Percentiles rank a stretch among this genome's conserved stretches.
phyloP scores from a whole-genome alignment of 2,888 invertebrate genomes.

The Lydus trimaculatus region DNA sequence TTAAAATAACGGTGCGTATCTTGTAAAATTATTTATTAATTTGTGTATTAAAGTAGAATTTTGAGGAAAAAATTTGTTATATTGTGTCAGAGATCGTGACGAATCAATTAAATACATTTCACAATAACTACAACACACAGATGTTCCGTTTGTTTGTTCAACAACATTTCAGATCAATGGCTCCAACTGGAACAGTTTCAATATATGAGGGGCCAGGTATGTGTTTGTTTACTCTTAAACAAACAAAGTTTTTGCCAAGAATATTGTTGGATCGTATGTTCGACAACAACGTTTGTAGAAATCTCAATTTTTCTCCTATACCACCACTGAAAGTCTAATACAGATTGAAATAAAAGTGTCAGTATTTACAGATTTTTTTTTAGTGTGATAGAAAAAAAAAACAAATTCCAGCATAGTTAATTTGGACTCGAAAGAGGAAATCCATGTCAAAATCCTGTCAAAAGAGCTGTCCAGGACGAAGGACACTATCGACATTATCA shows the following conservation, averaged over 20 bases:
- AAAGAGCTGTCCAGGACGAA: slow-evolving; percentile 42
- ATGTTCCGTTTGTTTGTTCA: slow-evolving; percentile 27
- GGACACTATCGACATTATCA: slow-evolving; percentile 56
- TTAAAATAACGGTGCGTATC: too few relatives aligned
- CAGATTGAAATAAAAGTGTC: too few relatives aligned
- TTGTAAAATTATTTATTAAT: not conserved
- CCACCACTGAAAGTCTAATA: too few relatives aligned
- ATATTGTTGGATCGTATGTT: not conserved
- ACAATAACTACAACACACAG: slow-evolving; percentile 27
- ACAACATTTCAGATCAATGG: slow-evolving; percentile 11
- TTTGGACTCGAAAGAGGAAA: slow-evolving; percentile 54
- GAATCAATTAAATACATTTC: slow-evolving; percentile 30
- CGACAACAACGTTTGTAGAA: not conserved
- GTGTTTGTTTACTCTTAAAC: slow-evolving; percentile 9
- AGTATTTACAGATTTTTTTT: too few relatives aligned
- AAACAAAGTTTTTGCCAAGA: not conserved
- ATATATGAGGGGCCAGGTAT: slow-evolving; percentile 4
- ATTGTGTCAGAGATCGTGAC: slow-evolving; percentile 19
- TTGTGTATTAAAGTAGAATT: too few relatives aligned
- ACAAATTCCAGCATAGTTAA: slow-evolving; percentile 55
- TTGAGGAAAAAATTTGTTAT: not conserved
- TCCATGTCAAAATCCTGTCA: slow-evolving; percentile 55
- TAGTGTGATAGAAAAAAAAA: slow-evolving; percentile 17
- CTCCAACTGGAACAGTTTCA: slow-evolving; percentile 8
- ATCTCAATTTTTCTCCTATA: not conserved